Evolutionary conservation across 2,888 invertebrate species (phyloP), one percentile per base, ranked within the genome.

Genomic region (Rhagonycha fulva): DNA sequence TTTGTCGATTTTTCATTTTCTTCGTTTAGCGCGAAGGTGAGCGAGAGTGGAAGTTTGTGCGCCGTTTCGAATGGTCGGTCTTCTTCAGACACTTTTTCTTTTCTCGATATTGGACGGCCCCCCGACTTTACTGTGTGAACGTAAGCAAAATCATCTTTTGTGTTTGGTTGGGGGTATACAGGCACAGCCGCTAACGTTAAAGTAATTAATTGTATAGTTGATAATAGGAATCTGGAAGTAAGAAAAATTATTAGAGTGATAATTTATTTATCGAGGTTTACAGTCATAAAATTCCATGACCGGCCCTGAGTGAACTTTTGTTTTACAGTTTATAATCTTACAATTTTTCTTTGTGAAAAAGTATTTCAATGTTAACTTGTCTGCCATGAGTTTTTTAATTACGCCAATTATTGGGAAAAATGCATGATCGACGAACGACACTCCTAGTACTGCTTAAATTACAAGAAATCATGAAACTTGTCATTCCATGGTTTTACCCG

Each of bases 91-190:
- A 79, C 76, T 75, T 86, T 85, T 71, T 86, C 86, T 81, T 88
- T 87, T 63, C 87, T 82, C 4, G 84, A 76, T 23, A 87, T 85
- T 12, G 87, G 86, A 47, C 84, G 84, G 0, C 87, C 85, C 24
- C 85, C 87, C 7, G 84, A 81, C 14, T 81, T 83, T 19, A 87
- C 85, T 14, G 88, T 86, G 82, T 92, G 91, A 74, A 93, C 91
- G 82, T 91, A 89, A 63, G 93, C 93, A 85, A 91, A 93, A 85
- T 93, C 92, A 83, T 93, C 91, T 24, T 92, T 92, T 14, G 91
- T 91, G 81, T 91, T 89, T 12, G 93, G 91, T 86, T 91, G 90
- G 70, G 91, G 91, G 83, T 92, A 91, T 76, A 92, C 88, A 82
- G 92, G 90, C 77, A 91, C 90, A 81, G 92, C 91, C 62, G 84